Evolutionary conservation across 1,140 invertebrate genomes (phyloP), one percentile per base, ranked within the genome.

Genomic region (Scaptomyza hsui): DNA sequence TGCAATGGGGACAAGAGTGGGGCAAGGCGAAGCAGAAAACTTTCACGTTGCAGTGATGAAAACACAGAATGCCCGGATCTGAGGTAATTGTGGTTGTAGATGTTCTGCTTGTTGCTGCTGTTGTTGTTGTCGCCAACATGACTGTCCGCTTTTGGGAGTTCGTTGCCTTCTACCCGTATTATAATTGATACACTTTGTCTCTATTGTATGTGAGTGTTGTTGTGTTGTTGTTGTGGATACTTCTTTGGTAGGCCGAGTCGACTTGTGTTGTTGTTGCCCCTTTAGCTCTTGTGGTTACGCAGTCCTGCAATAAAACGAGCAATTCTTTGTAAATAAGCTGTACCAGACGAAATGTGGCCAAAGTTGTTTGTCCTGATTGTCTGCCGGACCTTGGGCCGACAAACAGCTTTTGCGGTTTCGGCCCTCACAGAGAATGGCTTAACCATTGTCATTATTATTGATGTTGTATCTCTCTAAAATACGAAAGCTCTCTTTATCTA

Each of bases 1-100:
- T 91, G 91, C 96, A 97, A 63, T 94, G 93, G 62, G 95, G 94
- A 89, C 96, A 97, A 72, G 91, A 89, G 83, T 94, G 93, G 6
- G 95, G 95, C 71, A 96, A 92, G 59, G 92, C 91, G 78, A 96
- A 95, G 91, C 95, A 95, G 92, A 96, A 96, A 63, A 96, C 93
- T 93, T 96, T 96, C 53, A 94, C 93, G 44, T 94, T 94, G 92
- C 95, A 96, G 92, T 97, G 96, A 92, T 96, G 94, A 92, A 96
- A 95, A 92, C 95, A 96, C 82, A 96, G 92, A 89, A 96, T 95
- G 73, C 95, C 95, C 69, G 95, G 95, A 94, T 96, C 95, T 77
- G 89, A 90, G 79, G 89, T 91, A 89, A 91, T 89, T 85, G 86
- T 91, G 77, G 79, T 77, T 73, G 67, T 75, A 72, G 61, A 48